Evolutionary conservation across 2,113 vertebrate genomes (phyloP).

Genomic region (Lampris incognitus): DNA sequence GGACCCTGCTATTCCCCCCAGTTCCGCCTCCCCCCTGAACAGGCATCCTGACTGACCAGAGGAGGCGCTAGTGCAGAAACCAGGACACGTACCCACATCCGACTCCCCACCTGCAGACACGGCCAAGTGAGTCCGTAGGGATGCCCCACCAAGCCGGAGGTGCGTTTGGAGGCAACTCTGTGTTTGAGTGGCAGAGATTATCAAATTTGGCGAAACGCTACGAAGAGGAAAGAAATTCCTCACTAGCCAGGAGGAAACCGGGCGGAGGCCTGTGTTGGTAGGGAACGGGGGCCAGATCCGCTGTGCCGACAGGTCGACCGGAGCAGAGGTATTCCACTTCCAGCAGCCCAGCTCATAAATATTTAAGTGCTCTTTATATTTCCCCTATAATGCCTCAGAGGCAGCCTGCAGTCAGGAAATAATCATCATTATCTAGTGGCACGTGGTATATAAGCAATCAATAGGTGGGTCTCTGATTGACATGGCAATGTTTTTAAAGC

Average conservation of each 20-base stretch:
- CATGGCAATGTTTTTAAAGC: conserved; percentile 57
- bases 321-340: conserved; percentile 11
- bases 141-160: too few species aligned
- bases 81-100: too few species aligned
- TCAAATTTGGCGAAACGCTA: neutral
- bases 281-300: neutral
- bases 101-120: too few species aligned
- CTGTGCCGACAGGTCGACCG: conserved; percentile 23
- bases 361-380: conserved; percentile 58
- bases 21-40: too few species aligned
- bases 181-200: neutral
- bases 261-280: neutral
- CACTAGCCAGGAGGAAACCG: neutral
- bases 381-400: conserved; percentile 61
- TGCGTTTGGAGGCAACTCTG: neutral
- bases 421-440: conserved; percentile 66
- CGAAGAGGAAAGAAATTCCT: neutral
- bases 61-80: too few species aligned
- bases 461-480: conserved; percentile 65
- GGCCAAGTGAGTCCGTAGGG: too few species aligned
- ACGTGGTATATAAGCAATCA: conserved; percentile 51
- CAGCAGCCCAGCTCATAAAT: conserved; percentile 39
- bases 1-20: too few species aligned
- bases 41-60: too few species aligned
- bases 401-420: conserved; percentile 70